Conservation (phyloP, 2,888 invertebrate species). For the Camptogramma bilineatum region DNA sequence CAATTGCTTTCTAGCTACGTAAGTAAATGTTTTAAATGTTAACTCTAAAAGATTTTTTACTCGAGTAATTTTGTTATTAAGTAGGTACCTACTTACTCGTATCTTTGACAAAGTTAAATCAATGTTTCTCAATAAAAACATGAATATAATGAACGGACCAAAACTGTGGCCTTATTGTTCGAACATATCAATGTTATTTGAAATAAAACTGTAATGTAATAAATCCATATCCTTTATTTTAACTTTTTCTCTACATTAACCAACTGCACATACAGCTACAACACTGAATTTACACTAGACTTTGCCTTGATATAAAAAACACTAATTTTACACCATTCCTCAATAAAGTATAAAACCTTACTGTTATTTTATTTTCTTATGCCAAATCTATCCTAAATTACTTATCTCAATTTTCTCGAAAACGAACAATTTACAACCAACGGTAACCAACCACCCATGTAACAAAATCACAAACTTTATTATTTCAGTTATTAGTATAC, state of each 20-base stretch:
- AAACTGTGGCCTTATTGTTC: conserved; percentile 39
- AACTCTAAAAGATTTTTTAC: too few species aligned
- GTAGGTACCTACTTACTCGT: too few species aligned
- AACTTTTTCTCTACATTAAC: conserved; percentile 56
- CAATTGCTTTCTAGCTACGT: too few species aligned
- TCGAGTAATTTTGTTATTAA: too few species aligned
- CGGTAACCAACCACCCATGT: too few species aligned
- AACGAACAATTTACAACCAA: conserved; percentile 12
- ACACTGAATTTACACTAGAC: conserved; percentile 55
- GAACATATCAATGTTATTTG: conserved; percentile 53
- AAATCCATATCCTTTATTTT: conserved; percentile 63
- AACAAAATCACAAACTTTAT: conserved; percentile 11
- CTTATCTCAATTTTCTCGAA: conserved; percentile 29
- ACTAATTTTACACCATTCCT: conserved; percentile 70
- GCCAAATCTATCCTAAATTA: conserved; percentile 13
- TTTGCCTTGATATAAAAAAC: conserved; percentile 49
- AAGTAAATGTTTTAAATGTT: too few species aligned
- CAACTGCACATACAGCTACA: conserved; percentile 48
- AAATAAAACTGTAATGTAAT: conserved; percentile 49
- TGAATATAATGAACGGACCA: conserved; percentile 42
- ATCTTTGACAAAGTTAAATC: not conserved
- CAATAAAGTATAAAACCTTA: conserved; percentile 65
- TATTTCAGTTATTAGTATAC: conserved; percentile 2
- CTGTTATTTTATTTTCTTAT: conserved; percentile 53
- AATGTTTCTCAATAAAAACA: not conserved